Percentiles rank a stretch among this genome's conserved stretches.
These are phyloP conservation scores for Leptoclinus maculatus DNA, from an alignment of 2,797 vertebrate genomes.

Conservation along the genomic window DNA sequence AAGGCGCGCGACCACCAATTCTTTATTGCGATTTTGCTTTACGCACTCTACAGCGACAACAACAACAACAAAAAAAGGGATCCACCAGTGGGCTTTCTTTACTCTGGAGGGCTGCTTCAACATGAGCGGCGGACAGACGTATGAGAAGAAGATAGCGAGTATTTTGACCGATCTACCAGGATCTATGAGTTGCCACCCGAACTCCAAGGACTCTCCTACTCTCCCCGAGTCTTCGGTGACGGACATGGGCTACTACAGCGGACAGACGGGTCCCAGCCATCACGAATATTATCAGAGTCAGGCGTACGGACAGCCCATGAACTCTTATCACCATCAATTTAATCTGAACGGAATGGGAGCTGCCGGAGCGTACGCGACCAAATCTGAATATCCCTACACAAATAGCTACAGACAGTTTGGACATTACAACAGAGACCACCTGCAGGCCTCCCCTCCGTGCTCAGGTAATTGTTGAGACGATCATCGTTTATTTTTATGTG, in stretches of 20 bases:
- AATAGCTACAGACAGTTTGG: conserved; percentile 93
- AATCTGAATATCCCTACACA: conserved; percentile 94
- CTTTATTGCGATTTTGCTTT: conserved; percentile 29
- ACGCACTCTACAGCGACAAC: conserved; percentile 4
- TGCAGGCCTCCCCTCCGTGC: conserved; percentile 91
- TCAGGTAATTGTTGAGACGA: conserved; percentile 85
- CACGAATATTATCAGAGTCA: conserved; percentile 93
- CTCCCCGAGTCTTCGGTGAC: conserved; percentile 96
- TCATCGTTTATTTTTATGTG: background rate
- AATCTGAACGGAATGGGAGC: conserved; percentile 92
- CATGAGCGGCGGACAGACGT: conserved; percentile 92
- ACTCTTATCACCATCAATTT: conserved; percentile 92
- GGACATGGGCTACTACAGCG: conserved; percentile 96
- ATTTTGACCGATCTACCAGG: conserved; percentile 95
- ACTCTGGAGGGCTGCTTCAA: conserved; percentile 62
- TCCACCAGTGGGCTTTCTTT: conserved; percentile 58
- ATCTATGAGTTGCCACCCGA: conserved; percentile 95
- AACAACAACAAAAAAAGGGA: conserved; percentile 8
- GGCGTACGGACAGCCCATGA: conserved; percentile 89
- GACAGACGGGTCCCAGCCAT: conserved; percentile 85
- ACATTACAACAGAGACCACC: conserved; percentile 93
- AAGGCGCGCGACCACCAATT: conserved; percentile 27
- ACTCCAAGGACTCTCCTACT: conserved; percentile 96
- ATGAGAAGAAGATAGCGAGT: conserved; percentile 95
- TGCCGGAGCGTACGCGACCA: conserved; percentile 90